phyloP scores from a whole-genome alignment of 1,140 invertebrate species.

The Hylaeus volcanicus region DNA sequence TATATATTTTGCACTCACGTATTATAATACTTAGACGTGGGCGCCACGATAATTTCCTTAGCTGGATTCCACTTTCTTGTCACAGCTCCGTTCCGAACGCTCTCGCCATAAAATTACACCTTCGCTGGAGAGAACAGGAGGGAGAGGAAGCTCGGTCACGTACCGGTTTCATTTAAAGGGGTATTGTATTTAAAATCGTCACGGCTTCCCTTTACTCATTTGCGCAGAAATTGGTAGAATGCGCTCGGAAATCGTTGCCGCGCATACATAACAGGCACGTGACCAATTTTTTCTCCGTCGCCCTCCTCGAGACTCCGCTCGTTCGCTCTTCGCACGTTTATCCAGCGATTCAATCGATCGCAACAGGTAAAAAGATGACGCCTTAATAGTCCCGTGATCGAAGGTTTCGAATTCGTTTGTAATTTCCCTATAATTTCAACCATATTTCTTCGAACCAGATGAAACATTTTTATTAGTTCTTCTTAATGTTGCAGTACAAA shows the following conservation, averaged over 20 bases:
- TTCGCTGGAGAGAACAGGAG: background rate
- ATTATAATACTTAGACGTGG: background rate
- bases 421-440: too few species aligned
- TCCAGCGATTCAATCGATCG: constrained; percentile 11
- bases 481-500: too few species aligned
- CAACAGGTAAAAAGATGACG: constrained; percentile 24
- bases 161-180: constrained; percentile 49
- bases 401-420: too few species aligned
- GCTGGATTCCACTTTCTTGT: background rate
- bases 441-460: too few species aligned
- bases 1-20: background rate
- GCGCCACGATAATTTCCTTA: background rate
- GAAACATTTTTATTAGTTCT: too few species aligned
- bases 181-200: constrained; percentile 53
- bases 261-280: constrained; percentile 44
- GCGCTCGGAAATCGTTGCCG: constrained; percentile 44
- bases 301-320: background rate
- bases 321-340: constrained; percentile 6
- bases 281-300: constrained; percentile 44
- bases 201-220: constrained; percentile 44
- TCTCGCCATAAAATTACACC: constrained; percentile 15
- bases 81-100: background rate
- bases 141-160: constrained; percentile 35
- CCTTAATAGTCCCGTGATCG: too few species aligned
- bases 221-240: constrained; percentile 57